These are phyloP conservation scores for Pseudochirops cupreus DNA, from an alignment of 2,797 vertebrate species.

Conservation along the genomic window DNA sequence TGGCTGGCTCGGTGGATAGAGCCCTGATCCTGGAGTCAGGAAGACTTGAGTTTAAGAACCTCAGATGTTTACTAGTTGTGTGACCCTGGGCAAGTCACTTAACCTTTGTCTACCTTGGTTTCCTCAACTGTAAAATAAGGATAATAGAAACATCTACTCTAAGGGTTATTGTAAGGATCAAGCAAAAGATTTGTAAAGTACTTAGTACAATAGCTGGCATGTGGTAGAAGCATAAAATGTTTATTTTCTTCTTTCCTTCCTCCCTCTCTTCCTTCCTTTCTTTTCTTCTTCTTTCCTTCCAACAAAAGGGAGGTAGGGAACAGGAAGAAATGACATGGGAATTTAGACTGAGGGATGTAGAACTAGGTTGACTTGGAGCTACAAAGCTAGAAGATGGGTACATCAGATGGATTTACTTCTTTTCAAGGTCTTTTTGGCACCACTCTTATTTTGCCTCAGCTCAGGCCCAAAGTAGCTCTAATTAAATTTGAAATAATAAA, in stretches of 20 bases:
- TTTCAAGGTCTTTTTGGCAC: no score
- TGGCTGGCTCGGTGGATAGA: neutral
- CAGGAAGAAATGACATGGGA: neutral
- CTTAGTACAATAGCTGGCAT: neutral
- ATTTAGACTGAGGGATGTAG: neutral
- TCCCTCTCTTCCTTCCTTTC: no score
- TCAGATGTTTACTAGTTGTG: neutral
- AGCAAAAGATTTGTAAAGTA: neutral
- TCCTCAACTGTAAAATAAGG: neutral
- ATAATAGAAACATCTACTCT: neutral
- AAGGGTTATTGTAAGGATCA: neutral
- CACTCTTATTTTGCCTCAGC: neutral
- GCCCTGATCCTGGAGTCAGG: neutral
- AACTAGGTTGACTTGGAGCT: rapidly evolving
- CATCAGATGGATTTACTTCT: neutral
- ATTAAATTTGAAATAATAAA: conserved; percentile 28
- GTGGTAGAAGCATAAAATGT: neutral
- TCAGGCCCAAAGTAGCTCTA: conserved; percentile 2
- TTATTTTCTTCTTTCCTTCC: neutral
- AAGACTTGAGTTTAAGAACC: neutral
- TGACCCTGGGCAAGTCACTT: neutral
- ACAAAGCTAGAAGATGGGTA: neutral
- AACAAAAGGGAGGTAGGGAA: neutral
- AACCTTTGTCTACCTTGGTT: neutral
- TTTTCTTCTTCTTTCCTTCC: neutral